Conservation (phyloP, 1,140 invertebrate genomes). For the Sogatella furcifera region DNA sequence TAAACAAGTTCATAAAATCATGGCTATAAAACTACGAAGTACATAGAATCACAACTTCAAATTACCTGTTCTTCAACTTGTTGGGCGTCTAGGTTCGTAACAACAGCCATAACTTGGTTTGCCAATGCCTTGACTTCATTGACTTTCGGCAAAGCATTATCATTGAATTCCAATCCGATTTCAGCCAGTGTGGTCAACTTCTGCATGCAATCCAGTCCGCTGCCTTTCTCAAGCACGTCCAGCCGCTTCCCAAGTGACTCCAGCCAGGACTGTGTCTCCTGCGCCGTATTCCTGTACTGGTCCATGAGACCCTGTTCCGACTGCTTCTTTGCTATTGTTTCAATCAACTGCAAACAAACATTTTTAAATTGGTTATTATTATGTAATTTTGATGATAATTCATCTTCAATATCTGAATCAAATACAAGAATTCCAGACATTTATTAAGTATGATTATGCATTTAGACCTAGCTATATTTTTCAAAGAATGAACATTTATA, state of each 20-base stretch:
- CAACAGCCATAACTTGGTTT: slow-evolving; percentile 58
- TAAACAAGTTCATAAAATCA: no score
- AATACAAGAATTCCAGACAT: no score
- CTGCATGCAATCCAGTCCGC: slow-evolving; percentile 66
- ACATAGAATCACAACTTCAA: no score
- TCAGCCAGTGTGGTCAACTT: slow-evolving; percentile 61
- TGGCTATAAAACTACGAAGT: no score
- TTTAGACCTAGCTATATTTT: no score
- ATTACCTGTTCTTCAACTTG: slow-evolving; percentile 75
- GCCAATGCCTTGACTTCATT: slow-evolving; percentile 54
- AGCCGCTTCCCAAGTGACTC: slow-evolving; percentile 65
- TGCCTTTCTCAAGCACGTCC: slow-evolving; percentile 69
- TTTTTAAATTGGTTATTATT: no score
- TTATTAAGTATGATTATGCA: no score
- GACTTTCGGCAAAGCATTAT: slow-evolving; percentile 39
- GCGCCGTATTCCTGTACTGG: slow-evolving; percentile 60
- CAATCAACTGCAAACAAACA: slow-evolving; percentile 37
- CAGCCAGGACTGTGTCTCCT: slow-evolving; percentile 67
- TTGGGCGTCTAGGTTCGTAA: slow-evolving; percentile 77
- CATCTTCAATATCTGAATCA: no score
- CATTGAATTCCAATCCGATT: slow-evolving; percentile 49
- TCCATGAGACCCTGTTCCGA: slow-evolving; percentile 64
- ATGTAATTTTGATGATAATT: no score
- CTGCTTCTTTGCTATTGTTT: slow-evolving; percentile 64
- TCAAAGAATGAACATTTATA: no score